Conservation (phyloP, 2,888 invertebrate species). For the Diabrotica balteata region DNA sequence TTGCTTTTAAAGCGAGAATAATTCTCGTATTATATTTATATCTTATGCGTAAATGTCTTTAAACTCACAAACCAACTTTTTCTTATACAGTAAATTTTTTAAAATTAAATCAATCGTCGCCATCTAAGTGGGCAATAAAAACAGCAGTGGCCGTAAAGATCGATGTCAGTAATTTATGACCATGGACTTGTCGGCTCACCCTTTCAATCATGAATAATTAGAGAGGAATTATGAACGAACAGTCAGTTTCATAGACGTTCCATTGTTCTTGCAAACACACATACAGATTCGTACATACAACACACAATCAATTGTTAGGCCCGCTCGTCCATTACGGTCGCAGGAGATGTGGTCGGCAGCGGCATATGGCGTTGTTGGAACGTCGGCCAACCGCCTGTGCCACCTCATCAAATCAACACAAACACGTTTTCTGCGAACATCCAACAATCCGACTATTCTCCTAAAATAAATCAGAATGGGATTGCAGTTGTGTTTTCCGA, state of each 20-base stretch:
- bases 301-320: conserved; percentile 40
- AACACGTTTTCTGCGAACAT: conserved; percentile 30
- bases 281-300: background rate
- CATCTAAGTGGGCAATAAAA: too few species aligned
- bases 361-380: too few species aligned
- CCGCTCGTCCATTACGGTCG: conserved; percentile 44
- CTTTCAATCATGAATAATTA: conserved; percentile 31
- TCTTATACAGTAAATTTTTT: too few species aligned
- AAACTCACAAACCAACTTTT: too few species aligned
- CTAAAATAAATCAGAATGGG: too few species aligned
- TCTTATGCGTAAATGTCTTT: too few species aligned
- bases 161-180: background rate
- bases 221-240: conserved; percentile 34
- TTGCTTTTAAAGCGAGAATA: too few species aligned
- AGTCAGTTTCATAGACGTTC: conserved; percentile 35
- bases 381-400: conserved; percentile 33
- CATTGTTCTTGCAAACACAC: conserved; percentile 37
- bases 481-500: too few species aligned
- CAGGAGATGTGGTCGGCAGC: conserved; percentile 39
- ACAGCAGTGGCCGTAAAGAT: too few species aligned
- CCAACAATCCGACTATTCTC: too few species aligned
- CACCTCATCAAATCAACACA: conserved; percentile 35
- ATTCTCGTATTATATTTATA: too few species aligned
- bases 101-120: too few species aligned
- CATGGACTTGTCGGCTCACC: background rate